A percentile compares a stretch with the other conserved stretches of the same genome.
phyloP scores from a whole-genome alignment of 2,113 vertebrate species.

The Dermatemys mawii region DNA sequence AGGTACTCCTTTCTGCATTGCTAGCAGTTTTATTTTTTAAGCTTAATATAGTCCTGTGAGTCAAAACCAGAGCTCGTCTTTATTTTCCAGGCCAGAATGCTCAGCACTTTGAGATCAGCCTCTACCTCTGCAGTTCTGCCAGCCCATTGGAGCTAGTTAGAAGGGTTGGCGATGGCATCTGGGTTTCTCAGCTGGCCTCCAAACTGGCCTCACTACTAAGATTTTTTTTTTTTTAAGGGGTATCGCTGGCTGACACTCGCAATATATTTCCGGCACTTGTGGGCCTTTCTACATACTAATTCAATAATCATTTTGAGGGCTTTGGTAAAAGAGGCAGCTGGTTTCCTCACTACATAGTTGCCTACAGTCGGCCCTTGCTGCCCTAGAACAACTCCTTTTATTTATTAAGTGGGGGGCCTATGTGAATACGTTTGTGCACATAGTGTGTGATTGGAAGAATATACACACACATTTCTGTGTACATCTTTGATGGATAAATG shows the following conservation, averaged over 20 bases:
- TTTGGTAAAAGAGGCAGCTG: background rate
- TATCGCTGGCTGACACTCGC: background rate
- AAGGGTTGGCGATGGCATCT: background rate
- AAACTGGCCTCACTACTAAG: background rate
- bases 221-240: background rate
- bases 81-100: background rate
- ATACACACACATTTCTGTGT: rapidly evolving
- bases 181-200: background rate
- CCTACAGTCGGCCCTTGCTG: background rate
- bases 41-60: background rate
- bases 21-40: background rate
- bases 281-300: background rate
- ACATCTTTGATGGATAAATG: rapidly evolving
- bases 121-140: background rate
- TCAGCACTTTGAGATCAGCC: background rate
- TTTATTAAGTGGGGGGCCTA: background rate
- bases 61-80: background rate
- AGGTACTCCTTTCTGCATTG: background rate
- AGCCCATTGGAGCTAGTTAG: background rate
- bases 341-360: background rate
- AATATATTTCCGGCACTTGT: background rate
- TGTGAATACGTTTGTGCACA: rapidly evolving
- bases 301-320: background rate
- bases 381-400: too few relatives aligned
- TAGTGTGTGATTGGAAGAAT: background rate